Conservation (phyloP, 2,797 vertebrate species). For the Salmo trutta region DNA sequence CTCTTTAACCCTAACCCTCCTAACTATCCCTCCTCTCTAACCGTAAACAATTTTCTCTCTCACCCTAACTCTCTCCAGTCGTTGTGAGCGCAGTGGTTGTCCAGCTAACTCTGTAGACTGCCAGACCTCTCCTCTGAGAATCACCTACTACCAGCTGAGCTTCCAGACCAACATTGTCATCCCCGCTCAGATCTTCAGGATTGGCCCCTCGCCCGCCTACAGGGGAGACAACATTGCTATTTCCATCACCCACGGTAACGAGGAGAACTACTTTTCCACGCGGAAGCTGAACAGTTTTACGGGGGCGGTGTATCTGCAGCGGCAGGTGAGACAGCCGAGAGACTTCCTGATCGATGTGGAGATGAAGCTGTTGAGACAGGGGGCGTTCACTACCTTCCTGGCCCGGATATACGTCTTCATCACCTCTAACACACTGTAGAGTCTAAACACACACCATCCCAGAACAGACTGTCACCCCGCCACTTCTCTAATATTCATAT, state of each 20-base stretch:
- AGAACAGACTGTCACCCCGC: background rate
- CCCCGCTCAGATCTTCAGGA: conserved; percentile 95
- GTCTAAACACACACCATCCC: too few species aligned
- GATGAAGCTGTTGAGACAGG: conserved; percentile 96
- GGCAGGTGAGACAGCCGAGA: conserved; percentile 79
- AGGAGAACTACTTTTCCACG: conserved; percentile 91
- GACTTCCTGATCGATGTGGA: conserved; percentile 93
- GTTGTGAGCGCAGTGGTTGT: conserved; percentile 89
- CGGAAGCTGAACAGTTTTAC: conserved; percentile 90
- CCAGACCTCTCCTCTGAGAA: conserved; percentile 85
- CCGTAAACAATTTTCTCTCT: background rate
- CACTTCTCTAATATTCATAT: background rate
- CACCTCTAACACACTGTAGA: conserved; percentile 79
- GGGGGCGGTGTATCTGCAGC: conserved; percentile 87
- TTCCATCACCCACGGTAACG: conserved; percentile 86
- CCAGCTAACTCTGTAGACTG: conserved; percentile 82
- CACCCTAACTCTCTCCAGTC: conserved; percentile 63
- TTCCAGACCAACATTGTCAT: conserved; percentile 92
- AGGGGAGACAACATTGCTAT: conserved; percentile 91
- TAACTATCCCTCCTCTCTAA: too few species aligned
- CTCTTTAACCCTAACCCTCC: background rate
- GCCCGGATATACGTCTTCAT: conserved; percentile 94
- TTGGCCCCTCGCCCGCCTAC: conserved; percentile 90
- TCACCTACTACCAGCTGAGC: conserved; percentile 94
- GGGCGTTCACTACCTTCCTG: conserved; percentile 79